Conservation (phyloP, 2,888 invertebrate genomes). For the Drosophila recens region DNA sequence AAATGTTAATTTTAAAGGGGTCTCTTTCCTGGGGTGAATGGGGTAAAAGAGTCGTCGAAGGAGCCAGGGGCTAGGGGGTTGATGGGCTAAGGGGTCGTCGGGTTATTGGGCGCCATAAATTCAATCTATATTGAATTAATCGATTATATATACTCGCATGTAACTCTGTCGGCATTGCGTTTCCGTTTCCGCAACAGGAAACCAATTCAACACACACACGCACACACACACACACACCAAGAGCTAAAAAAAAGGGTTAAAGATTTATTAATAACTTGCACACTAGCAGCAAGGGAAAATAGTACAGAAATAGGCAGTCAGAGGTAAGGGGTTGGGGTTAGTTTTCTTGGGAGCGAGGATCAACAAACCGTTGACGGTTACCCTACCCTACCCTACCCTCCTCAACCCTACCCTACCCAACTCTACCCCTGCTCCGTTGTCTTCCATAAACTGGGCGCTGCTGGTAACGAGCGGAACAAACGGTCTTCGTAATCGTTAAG, state of each 20-base stretch:
- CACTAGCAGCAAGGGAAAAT: constrained; percentile 6
- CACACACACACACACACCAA: constrained; percentile 32
- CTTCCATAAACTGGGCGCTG: constrained; percentile 52
- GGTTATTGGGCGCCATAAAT: constrained; percentile 75
- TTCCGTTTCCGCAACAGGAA: constrained; percentile 84
- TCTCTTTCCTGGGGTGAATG: constrained; percentile 12
- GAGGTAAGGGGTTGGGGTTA: not conserved
- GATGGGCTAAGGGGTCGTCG: not conserved
- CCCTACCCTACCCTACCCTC: not conserved
- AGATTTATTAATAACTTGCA: constrained; percentile 83
- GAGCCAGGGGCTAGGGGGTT: too few relatives aligned
- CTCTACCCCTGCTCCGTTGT: not conserved
- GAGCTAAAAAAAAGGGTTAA: constrained; percentile 76
- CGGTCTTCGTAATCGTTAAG: constrained; percentile 43
- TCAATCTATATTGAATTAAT: constrained; percentile 86
- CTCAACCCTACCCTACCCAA: not conserved
- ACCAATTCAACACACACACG: constrained; percentile 54
- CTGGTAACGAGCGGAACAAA: constrained; percentile 81
- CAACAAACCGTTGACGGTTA: constrained; percentile 54
- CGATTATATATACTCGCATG: constrained; percentile 81
- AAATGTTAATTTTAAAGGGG: constrained; percentile 44
- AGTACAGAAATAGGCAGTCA: not conserved
- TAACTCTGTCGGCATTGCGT: constrained; percentile 83
- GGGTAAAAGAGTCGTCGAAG: not conserved
- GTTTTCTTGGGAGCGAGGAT: constrained; percentile 30